Base-by-base conservation (phyloP, 2,113 vertebrate species). In the Pseudorhombus dupliciocellatus region DNA sequence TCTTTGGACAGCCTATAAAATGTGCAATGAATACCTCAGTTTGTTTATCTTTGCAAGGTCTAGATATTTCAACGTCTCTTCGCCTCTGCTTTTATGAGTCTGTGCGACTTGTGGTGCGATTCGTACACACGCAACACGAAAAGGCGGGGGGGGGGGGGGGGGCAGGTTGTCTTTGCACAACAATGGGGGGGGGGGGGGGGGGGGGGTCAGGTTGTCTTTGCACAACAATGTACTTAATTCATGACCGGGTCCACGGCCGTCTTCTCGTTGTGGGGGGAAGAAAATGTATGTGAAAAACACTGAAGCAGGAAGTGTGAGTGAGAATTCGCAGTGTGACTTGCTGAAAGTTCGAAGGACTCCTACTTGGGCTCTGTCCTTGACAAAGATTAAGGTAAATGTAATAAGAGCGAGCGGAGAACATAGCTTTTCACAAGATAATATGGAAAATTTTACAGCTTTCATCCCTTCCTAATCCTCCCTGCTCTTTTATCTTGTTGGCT, bases 21-120 rank as follows among this genome's bases (percentile, higher is more conserved):
- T 84, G 85, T 80, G 90, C 88, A 91, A 92, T 92, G 92, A 93
- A 93, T 92, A 92, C 91, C 87, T 91, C 78, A 50, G 90, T 93
- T 92, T 93, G 93, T 94, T 94, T 94, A 94, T 93, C 92, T 93
- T 93, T 79, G 84, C 77, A 73, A 89, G 91, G 88, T 92, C 92
- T 80, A 88, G 89, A 93, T 93, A 91, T 93, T 91, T 89, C 90
- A 88, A 85, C 88, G 92, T 91, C 88, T 93, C 91, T 91, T 90
- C 69, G 78, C 82, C 81, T 88, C 81, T 81, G 18, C 66, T 92
- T 94, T 94, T 94, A 94, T 91, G 90, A 93, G 92, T 83, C 83
- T 91, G 84, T 28, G 58, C 69, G 60, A 92, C 87, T 89, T 87
- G 84, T 75, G 83, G 84, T 88, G 90, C 40, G 75, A 87, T 86